Base-by-base conservation (phyloP, 2,888 invertebrate species). In the Melieria omissa region DNA sequence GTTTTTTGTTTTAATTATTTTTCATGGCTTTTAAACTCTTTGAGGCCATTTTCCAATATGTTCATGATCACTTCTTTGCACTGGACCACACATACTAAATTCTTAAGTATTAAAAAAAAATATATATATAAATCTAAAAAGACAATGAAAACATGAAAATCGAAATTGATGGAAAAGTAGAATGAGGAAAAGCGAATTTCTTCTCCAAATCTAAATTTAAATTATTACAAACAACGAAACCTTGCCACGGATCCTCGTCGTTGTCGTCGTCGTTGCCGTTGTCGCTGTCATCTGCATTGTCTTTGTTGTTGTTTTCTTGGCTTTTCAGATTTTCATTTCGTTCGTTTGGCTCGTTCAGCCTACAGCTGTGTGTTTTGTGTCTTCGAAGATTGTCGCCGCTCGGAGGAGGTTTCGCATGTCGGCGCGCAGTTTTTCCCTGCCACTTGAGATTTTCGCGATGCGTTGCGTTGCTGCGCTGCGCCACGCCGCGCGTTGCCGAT, bases 171-270 rank as follows among this genome's bases (percentile, higher is more conserved):
- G 29, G 29, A 29, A 29, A 29, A 29, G 29, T 29, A 1, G 29
- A 29, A 29, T 29, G 29, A 29, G 29, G 29, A 29, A 29, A 29
- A 29, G 1, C 29, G 29, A 29, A 29, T 29, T 29, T 29, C 29
- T 29, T 29, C 29, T 29, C 29, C 29, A 29, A 80, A 79, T 81
- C 82, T 83, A 84, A 82, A 78, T 83, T 82, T 82, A 81, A 82
- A 81, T 79, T 80, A 81, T 82, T 81, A 84, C 82, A 82, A 81
- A 82, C 80, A 80, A 80, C 78, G 77, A 78, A 78, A 74, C 47
- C 29, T 62, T 62, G 79, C 78, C 75, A 70, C 77, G 75, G 74
- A 79, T 29, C 29, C 29, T 29, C 29, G 29, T 58, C 71, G 16
- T 58, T 71, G 16, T 16, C 66, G 61, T 65, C 47, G 62, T 44